phyloP scores from a whole-genome alignment of 2,797 vertebrate genomes.

The Potorous gilbertii region DNA sequence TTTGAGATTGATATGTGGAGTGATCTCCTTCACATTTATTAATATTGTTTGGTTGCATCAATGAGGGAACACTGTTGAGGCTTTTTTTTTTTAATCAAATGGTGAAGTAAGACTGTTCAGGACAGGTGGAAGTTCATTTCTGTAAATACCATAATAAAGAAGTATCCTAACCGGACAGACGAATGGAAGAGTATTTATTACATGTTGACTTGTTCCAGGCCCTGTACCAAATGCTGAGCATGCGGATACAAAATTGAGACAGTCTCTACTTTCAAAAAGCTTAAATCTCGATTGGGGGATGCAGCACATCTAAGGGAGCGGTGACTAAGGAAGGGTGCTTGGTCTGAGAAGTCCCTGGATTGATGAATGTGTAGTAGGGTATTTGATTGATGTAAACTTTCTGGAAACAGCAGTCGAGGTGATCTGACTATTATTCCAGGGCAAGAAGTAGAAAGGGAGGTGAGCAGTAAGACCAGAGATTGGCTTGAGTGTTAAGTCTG shows the following conservation, averaged over 20 bases:
- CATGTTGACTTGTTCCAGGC: background rate
- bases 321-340: background rate
- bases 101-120: constrained; percentile 28
- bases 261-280: background rate
- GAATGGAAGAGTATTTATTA: background rate
- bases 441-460: background rate
- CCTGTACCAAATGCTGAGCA: background rate
- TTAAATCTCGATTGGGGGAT: background rate
- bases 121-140: constrained; percentile 43
- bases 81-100: background rate
- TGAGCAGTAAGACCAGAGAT: background rate
- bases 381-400: background rate
- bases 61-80: background rate
- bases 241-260: background rate
- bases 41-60: background rate
- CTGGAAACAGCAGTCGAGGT: background rate
- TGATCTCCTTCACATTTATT: background rate
- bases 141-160: constrained; percentile 1
- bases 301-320: background rate
- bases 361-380: background rate
- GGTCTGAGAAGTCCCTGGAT: background rate
- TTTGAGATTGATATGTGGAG: background rate
- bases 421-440: background rate
- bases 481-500: background rate
- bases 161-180: background rate